Percentiles rank a stretch among this genome's conserved stretches.
phyloP scores from a whole-genome alignment of 2,888 invertebrate species.

The Limnephilus marmoratus region DNA sequence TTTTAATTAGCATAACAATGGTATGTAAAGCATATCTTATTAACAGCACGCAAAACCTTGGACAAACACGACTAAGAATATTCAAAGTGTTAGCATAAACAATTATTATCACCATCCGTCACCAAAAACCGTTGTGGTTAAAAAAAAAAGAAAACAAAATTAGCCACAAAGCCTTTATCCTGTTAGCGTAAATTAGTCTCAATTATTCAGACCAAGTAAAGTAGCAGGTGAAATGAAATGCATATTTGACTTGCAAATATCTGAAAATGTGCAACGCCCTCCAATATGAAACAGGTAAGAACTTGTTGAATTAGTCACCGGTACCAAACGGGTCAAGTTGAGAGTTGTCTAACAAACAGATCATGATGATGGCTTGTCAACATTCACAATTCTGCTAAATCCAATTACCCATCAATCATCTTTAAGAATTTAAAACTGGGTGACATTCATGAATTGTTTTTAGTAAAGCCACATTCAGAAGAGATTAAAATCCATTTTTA shows the following conservation, averaged over 20 bases:
- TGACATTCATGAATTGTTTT: background rate
- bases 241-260: background rate
- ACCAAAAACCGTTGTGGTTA: background rate
- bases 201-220: background rate
- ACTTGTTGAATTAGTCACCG: slow-evolving; percentile 6
- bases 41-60: background rate
- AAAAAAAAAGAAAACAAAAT: background rate
- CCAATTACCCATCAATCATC: background rate
- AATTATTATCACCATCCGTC: background rate
- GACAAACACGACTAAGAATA: background rate
- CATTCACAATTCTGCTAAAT: background rate
- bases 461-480: background rate
- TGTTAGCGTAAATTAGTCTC: background rate
- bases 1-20: background rate
- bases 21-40: background rate
- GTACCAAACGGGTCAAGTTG: background rate
- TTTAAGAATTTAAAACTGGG: background rate
- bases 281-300: background rate
- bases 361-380: too few relatives aligned
- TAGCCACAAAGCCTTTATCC: background rate
- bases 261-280: background rate
- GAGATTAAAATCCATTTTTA: background rate
- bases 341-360: background rate
- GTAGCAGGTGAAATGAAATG: background rate
- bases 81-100: background rate